Evolutionary conservation across 2,797 vertebrate genomes (phyloP), one percentile per base, ranked within the genome.

Genomic region (Coreius guichenoti): DNA sequence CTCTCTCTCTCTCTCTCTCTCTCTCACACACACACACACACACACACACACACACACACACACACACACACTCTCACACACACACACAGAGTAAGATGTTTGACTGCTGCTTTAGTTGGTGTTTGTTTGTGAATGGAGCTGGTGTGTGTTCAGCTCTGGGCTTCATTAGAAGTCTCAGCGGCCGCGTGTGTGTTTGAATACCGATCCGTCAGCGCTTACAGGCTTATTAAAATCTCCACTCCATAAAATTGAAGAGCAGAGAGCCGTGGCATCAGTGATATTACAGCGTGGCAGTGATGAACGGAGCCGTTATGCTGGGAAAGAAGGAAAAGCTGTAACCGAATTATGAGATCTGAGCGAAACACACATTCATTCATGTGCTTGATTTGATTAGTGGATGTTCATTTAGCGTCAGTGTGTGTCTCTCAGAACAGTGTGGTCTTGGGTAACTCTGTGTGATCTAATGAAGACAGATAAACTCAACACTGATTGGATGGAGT

Each of bases 401-500:
- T 17, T 8, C 21, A 70, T 2, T 39, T 5, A 70, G 36, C 5
- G 21, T 70, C 21, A 23, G 16, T 63, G n/a, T 63, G 61, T 33
- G 29, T 67, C 5, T 67, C 63, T 69, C 67, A 69, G 3, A 33
- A 19, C 65, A 21, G 26, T 17, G 56, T 9, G 61, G 16, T 63
- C n/a, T 88, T 73, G 85, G 73, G 84, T 39, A 21, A 56, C 54
- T 56, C 54, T 82, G 76, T 83, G 89, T 79, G 90, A 75, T 51
- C 56, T 93, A 89, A 93, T 93, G 89, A 93, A 89, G 94, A 94
- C 88, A 75, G 87, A 93, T 90, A 80, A 79, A 87, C 92, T 84
- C 87, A 33, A 88, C 43, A 12, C 87, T 82, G 88, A 90, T 91
- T 88, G 86, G 90, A 90, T 4, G 39, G 86, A 86, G 92, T 90